These are phyloP conservation scores for Lysandra coridon DNA, from an alignment of 2,888 invertebrate genomes.

Conservation along the genomic window DNA sequence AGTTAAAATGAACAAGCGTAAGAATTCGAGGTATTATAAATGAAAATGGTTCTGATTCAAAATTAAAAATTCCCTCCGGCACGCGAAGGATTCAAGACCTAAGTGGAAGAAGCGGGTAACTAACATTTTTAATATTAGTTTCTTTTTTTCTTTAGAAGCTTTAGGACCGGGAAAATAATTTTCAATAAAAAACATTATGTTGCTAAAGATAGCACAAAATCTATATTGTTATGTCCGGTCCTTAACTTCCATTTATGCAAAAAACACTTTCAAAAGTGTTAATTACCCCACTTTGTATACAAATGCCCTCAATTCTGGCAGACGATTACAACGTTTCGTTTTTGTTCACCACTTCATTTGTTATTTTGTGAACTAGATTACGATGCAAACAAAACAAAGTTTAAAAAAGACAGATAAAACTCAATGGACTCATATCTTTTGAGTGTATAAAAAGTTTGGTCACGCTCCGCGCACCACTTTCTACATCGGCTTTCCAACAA, in stretches of 20 bases:
- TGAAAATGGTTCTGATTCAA: neutral
- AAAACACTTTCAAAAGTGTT: too few species aligned
- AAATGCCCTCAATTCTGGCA: neutral
- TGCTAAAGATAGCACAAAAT: too few species aligned
- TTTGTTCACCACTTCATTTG: neutral
- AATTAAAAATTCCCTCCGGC: constrained; percentile 2
- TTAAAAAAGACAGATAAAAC: neutral
- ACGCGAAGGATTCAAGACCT: neutral
- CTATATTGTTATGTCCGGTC: too few species aligned
- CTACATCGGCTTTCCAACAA: neutral
- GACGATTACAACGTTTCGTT: neutral
- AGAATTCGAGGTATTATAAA: neutral
- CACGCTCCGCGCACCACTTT: neutral
- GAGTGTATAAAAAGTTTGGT: neutral
- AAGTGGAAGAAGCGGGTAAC: too few species aligned
- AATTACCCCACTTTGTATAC: too few species aligned
- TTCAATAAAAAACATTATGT: too few species aligned
- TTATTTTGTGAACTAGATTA: neutral
- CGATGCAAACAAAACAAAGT: neutral
- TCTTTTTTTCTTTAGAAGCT: too few species aligned
- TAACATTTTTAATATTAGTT: too few species aligned
- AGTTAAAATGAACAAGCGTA: constrained; percentile 3
- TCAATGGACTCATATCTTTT: neutral
- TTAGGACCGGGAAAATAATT: too few species aligned
- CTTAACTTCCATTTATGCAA: too few species aligned